Conservation (phyloP, 2,113 vertebrate species). For the Centropus unirufus region DNA sequence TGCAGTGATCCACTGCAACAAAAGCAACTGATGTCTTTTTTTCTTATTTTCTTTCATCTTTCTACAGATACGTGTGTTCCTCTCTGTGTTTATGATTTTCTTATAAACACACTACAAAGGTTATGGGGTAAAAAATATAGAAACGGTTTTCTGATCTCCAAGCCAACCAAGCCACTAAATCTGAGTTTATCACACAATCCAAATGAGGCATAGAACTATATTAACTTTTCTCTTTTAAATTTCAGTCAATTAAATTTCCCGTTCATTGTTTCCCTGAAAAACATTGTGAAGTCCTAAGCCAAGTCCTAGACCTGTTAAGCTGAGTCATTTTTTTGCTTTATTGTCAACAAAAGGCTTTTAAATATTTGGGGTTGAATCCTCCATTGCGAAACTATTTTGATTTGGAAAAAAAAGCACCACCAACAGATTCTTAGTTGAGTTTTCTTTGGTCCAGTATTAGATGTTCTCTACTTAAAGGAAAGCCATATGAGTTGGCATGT, state of each 20-base stretch:
- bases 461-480: not conserved
- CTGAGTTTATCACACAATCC: not conserved
- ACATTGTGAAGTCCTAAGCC: not conserved
- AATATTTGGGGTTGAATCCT: not conserved
- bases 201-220: not conserved
- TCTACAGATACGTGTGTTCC: too few species aligned
- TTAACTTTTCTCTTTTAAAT: not conserved
- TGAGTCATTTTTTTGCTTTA: constrained; percentile 1
- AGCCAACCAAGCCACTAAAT: not conserved
- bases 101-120: not conserved
- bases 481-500: not conserved
- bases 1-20: not conserved
- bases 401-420: not conserved
- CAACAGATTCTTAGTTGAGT: not conserved
- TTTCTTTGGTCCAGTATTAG: not conserved
- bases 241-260: not conserved
- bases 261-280: not conserved
- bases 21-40: not conserved
- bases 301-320: not conserved
- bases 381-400: not conserved
- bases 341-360: not conserved
- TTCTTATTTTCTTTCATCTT: not conserved
- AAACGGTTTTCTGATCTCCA: not conserved
- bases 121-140: not conserved
- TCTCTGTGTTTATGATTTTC: not conserved